Percentiles rank a stretch among this genome's conserved stretches.
Conservation (phyloP, 2,113 vertebrate genomes). For the Gavia stellata region DNA sequence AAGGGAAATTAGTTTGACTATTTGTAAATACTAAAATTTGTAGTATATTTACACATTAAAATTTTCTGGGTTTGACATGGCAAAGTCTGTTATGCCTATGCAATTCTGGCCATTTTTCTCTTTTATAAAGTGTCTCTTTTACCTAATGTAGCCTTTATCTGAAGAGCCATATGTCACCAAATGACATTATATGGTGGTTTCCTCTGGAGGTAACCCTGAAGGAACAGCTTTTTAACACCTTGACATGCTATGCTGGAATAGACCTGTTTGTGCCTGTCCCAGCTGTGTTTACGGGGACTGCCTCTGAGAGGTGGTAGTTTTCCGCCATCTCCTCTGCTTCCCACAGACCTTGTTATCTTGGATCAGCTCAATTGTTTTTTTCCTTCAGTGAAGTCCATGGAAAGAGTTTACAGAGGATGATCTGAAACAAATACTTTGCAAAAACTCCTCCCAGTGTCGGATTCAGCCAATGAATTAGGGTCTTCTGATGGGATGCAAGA, state of each 20-base stretch:
- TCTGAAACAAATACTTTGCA: neutral
- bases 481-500: neutral
- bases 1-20: neutral
- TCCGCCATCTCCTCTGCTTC: neutral
- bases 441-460: neutral
- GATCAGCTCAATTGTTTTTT: neutral
- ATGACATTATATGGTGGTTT: fast-evolving
- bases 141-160: neutral
- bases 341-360: neutral
- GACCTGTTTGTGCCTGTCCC: neutral
- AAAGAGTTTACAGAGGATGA: neutral
- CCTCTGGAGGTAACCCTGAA: neutral
- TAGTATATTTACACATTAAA: neutral
- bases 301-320: neutral
- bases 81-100: neutral
- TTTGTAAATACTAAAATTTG: neutral
- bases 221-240: neutral
- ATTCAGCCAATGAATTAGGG: neutral
- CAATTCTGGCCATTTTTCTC: neutral
- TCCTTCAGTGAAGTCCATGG: neutral
- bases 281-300: fast-evolving
- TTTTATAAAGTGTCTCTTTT: neutral
- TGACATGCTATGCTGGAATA: fast-evolving
- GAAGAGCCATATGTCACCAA: neutral
- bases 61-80: neutral